phyloP scores from a whole-genome alignment of 23 tunicate genomes.

The Ascidia mentula region DNA sequence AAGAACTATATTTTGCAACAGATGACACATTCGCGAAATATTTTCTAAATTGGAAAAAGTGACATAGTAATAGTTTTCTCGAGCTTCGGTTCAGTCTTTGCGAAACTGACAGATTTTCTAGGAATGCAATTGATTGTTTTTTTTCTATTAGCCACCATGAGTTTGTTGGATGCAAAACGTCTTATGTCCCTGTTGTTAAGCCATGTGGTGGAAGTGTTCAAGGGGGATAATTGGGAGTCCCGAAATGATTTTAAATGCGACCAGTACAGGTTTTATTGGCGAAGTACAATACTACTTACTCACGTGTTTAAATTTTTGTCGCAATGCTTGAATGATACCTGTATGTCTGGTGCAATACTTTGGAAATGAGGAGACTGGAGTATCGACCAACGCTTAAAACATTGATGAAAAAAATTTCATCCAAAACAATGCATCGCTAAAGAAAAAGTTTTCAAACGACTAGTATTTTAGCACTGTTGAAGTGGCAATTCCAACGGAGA shows the following conservation, averaged over 20 bases:
- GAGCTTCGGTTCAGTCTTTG: too few relatives aligned
- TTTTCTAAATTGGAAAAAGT: too few relatives aligned
- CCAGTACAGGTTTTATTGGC: not conserved
- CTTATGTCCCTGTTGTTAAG: not conserved
- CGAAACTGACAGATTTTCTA: too few relatives aligned
- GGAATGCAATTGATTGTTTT: too few relatives aligned
- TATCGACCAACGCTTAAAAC: conserved; percentile 6
- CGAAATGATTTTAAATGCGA: conserved; percentile 13
- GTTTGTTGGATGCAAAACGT: not conserved
- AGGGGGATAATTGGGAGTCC: not conserved
- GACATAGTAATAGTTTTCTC: too few relatives aligned
- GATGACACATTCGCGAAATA: too few relatives aligned
- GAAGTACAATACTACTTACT: too few relatives aligned
- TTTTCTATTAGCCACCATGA: too few relatives aligned
- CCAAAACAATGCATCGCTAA: not conserved
- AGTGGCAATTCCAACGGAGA: not conserved
- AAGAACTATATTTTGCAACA: too few relatives aligned
- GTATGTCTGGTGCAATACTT: conserved; percentile 19
- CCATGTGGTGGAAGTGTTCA: not conserved
- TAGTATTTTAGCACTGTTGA: not conserved
- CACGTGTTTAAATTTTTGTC: not conserved
- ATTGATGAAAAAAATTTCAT: not conserved
- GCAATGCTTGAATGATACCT: not conserved
- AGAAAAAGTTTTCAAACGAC: not conserved
- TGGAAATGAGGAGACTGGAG: not conserved